Base-by-base conservation (phyloP, 2,797 vertebrate genomes). In the Todus mexicanus region DNA sequence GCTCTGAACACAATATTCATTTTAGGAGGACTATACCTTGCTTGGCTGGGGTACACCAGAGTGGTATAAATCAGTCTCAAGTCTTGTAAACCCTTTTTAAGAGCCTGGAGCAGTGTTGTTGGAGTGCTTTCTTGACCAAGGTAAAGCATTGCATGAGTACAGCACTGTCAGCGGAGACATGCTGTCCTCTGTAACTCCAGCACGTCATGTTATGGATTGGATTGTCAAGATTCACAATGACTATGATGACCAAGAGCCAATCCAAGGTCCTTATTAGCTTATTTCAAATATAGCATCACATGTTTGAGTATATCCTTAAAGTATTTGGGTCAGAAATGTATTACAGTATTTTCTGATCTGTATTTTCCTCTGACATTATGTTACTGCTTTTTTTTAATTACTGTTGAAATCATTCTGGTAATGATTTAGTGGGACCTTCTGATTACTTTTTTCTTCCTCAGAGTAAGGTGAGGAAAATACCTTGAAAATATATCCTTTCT, bases 151-250 rank as follows among this genome's bases (percentile, higher is more conserved):
- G 7, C 31, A 16, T 29, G 63, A 90, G 29, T 47, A 43, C 15
- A 85, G 19, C 15, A 50, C 29, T 33, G 8, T 25, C 53, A 42
- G 31, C 74, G n/a, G 45, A 71, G 60, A 48, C 7, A 14, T 27
- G 27, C 60, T 22, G 22, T 73, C 47, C 10, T 64, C 37, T 76
- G 29, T 18, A 54, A 51, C 33, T 64, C 76, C 12, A 78, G 11
- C 10, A 20, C 17, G 9, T 85, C 0, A 0, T n/a, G 14, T 63
- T 69, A 66, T 1, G 3, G 26, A 26, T 31, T 72, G 21, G 21
- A 51, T 84, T 73, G 27, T 45, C 47, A 84, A 50, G 37, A 61
- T 81, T 88, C 11, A 5, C 51, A 59, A 33, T 38, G n/a, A 29
- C 5, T 84, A 1, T 81, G 43, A 40, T 78, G 35, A 78, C 11